Percentiles rank a stretch among this genome's conserved stretches.
These are phyloP conservation scores for Paedocypris sp. DNA, from an alignment of 2,113 vertebrate species.

Conservation along the genomic window DNA sequence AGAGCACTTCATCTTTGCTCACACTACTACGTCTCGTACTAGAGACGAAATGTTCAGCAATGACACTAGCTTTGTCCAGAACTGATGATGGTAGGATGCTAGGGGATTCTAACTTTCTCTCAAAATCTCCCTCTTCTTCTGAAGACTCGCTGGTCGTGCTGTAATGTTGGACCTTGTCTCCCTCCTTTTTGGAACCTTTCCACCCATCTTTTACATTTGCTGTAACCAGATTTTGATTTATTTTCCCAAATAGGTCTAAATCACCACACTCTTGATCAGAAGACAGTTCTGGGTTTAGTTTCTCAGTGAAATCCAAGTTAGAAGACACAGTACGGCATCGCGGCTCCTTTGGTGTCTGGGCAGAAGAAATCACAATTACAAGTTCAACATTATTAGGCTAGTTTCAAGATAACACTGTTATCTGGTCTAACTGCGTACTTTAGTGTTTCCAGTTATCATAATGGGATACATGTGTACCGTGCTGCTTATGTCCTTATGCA, in stretches of 20 bases:
- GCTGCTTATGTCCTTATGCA: too few relatives aligned
- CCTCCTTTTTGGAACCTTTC: constrained; percentile 1
- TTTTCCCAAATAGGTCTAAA: constrained; percentile 10
- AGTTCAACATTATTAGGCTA: too few relatives aligned
- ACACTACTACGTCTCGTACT: constrained; percentile 61
- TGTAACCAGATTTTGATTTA: constrained; percentile 11
- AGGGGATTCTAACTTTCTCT: constrained; percentile 24
- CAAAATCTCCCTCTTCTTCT: constrained; percentile 57
- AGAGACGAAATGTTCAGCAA: constrained; percentile 68
- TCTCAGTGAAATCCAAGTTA: constrained; percentile 9
- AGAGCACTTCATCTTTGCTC: constrained; percentile 52
- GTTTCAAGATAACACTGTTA: too few relatives aligned
- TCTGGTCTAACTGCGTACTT: too few relatives aligned
- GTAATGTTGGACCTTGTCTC: constrained; percentile 48
- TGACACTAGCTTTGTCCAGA: constrained; percentile 75
- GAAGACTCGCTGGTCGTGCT: constrained; percentile 74
- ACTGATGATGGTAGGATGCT: constrained; percentile 83
- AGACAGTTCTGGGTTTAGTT: neutral
- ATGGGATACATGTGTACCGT: too few relatives aligned
- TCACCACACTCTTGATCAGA: neutral
- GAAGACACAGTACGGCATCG: constrained; percentile 17
- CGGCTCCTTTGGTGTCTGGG: constrained; percentile 15
- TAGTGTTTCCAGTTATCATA: too few relatives aligned
- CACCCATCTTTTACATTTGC: neutral
- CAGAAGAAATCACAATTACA: neutral